These are phyloP conservation scores for Rostratula benghalensis DNA, from an alignment of 2,113 vertebrate species.

Conservation along the genomic window DNA sequence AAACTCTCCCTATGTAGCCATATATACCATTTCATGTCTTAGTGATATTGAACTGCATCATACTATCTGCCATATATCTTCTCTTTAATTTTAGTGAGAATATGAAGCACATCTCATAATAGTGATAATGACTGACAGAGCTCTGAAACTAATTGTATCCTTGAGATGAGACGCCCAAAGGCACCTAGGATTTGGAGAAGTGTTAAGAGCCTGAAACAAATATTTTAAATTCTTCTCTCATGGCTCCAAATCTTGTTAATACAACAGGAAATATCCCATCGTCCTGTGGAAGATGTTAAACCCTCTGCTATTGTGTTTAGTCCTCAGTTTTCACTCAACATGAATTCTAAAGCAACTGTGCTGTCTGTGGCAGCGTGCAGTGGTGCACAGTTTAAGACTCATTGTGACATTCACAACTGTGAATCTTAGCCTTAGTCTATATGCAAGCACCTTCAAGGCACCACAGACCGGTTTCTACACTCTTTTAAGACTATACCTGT, in stretches of 20 bases:
- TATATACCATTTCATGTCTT: conserved; percentile 9
- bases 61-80: background rate
- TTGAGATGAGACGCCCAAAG: background rate
- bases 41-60: conserved; percentile 6
- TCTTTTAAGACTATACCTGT: background rate
- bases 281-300: background rate
- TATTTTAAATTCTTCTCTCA: background rate
- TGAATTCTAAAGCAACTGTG: background rate
- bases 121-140: background rate
- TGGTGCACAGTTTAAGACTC: background rate
- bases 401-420: background rate
- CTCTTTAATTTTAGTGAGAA: conserved; percentile 46
- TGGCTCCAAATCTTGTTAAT: background rate
- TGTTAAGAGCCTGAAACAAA: background rate
- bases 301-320: background rate
- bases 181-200: background rate
- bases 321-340: background rate
- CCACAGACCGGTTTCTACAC: background rate
- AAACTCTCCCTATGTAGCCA: conserved; percentile 26
- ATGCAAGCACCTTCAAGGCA: background rate
- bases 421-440: background rate
- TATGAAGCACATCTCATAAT: background rate
- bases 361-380: background rate
- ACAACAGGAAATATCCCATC: background rate
- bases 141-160: conserved; percentile 12